Conservation (phyloP, 2,797 vertebrate genomes). For the Gila robusta region DNA sequence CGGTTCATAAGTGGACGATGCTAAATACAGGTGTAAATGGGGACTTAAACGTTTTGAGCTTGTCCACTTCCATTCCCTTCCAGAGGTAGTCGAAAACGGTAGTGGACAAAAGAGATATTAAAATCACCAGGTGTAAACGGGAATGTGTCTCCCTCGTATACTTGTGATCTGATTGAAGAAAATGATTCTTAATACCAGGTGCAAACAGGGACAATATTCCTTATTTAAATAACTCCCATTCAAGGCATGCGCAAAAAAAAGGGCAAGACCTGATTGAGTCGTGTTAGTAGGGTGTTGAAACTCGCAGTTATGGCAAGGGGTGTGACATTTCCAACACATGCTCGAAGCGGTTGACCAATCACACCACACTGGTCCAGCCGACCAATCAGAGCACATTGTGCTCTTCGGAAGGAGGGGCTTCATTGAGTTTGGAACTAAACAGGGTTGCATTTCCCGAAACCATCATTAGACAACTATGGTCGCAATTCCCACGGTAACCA, state of each 20-base stretch:
- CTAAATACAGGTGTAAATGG: too few relatives aligned
- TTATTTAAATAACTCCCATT: background rate
- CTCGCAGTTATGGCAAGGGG: background rate
- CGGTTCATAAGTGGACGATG: too few relatives aligned
- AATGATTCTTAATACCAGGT: too few relatives aligned
- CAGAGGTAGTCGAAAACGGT: too few relatives aligned
- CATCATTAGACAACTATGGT: background rate
- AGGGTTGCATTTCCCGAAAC: too few relatives aligned
- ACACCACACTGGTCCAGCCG: background rate
- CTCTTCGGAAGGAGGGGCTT: background rate
- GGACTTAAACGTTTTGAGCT: too few relatives aligned
- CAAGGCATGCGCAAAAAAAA: background rate
- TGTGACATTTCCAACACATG: background rate
- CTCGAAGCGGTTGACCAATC: background rate
- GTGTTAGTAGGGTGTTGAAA: background rate
- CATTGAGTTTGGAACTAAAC: background rate
- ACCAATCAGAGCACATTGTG: background rate
- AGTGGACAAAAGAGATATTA: too few relatives aligned
- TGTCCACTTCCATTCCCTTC: too few relatives aligned
- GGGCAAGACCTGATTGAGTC: background rate
- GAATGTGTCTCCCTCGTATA: too few relatives aligned
- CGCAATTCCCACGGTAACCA: background rate
- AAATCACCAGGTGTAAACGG: too few relatives aligned
- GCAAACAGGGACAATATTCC: too few relatives aligned
- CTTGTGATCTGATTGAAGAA: too few relatives aligned